These are phyloP conservation scores for Eulemur rubriventer DNA, from an alignment of 2,797 vertebrate species.

Conservation along the genomic window DNA sequence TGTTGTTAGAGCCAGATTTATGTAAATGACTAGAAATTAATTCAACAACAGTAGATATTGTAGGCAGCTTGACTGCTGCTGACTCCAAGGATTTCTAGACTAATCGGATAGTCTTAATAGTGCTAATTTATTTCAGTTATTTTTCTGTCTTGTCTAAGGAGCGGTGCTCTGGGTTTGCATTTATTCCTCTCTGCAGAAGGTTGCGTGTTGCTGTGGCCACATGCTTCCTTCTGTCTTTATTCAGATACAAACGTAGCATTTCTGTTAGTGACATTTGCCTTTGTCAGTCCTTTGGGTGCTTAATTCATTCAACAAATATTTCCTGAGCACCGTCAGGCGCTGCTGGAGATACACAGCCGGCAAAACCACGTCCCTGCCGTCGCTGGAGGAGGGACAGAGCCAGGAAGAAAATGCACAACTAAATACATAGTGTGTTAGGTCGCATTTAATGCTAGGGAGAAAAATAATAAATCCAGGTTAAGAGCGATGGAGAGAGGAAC, in stretches of 20 bases:
- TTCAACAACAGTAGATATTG: neutral
- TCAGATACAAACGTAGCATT: neutral
- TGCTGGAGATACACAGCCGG: neutral
- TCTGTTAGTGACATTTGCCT: neutral
- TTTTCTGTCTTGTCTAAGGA: neutral
- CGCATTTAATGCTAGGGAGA: neutral
- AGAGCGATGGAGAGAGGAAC: too few relatives aligned
- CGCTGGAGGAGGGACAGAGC: accelerated
- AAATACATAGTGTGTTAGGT: accelerated
- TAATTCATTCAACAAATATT: neutral
- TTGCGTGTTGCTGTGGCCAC: neutral
- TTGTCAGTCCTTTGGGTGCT: neutral
- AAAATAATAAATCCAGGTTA: neutral
- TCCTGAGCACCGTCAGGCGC: neutral
- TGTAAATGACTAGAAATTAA: neutral
- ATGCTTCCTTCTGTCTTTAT: neutral
- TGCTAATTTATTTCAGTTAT: neutral
- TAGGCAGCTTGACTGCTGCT: neutral
- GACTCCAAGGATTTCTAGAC: neutral
- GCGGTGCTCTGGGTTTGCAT: neutral
- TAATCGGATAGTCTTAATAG: neutral
- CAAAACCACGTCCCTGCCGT: too few relatives aligned
- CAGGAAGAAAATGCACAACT: neutral
- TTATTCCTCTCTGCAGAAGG: neutral
- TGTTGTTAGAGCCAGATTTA: neutral